Conservation (phyloP, 2,113 vertebrate species). For the Chiloscyllium plagiosum region DNA sequence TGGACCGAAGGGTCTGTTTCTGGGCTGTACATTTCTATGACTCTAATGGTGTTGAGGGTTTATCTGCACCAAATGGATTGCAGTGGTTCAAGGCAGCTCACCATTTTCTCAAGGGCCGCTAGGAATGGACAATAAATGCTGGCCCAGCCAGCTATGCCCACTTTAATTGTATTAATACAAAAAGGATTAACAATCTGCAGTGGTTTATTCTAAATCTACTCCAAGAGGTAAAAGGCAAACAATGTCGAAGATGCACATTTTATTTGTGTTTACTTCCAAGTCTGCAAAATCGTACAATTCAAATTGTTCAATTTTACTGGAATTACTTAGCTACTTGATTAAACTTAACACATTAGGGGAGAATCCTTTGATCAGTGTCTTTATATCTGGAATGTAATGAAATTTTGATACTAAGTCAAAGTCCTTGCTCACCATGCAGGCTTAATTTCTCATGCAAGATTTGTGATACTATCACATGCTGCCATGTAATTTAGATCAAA, state of each 20-base stretch:
- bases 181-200: neutral
- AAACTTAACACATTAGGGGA: neutral
- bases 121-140: no score
- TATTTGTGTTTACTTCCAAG: neutral
- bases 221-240: neutral
- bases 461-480: neutral
- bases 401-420: neutral
- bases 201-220: neutral
- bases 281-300: neutral
- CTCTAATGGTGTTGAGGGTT: no score
- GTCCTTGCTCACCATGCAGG: neutral
- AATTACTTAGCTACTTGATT: neutral
- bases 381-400: neutral
- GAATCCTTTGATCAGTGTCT: neutral
- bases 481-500: neutral
- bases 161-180: no score
- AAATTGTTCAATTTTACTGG: neutral
- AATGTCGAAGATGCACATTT: neutral
- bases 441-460: conserved; percentile 17
- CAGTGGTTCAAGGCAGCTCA: no score
- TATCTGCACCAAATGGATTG: no score
- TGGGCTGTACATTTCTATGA: no score
- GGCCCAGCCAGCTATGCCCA: no score
- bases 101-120: no score
- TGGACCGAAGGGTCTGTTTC: no score